Percentiles rank a stretch among this genome's conserved stretches.
phyloP scores from a whole-genome alignment of 2,113 vertebrate genomes.

The Nothoprocta perdicaria region DNA sequence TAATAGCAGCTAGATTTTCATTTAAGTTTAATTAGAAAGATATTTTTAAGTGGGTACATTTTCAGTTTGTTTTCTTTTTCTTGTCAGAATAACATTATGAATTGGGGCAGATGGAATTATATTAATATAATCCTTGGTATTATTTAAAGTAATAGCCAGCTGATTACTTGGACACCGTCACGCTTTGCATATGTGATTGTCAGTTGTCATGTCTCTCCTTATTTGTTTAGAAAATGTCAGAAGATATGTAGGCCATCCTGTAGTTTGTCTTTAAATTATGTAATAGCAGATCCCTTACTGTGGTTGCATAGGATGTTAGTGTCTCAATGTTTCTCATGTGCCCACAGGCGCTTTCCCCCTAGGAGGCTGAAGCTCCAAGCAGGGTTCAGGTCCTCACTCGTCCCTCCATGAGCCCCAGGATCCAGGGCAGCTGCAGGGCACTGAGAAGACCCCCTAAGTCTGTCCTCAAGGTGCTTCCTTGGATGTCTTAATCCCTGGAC shows the following conservation, averaged over 20 bases:
- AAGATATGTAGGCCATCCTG: background rate
- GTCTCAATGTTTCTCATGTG: accelerated
- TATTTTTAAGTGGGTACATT: background rate
- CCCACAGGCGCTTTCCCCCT: background rate
- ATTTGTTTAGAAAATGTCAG: background rate
- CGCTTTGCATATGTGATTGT: background rate
- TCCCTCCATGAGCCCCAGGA: background rate
- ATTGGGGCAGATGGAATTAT: background rate
- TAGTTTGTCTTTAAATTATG: background rate
- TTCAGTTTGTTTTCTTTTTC: background rate
- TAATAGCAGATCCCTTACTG: background rate
- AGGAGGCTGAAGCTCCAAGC: background rate
- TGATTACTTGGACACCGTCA: background rate
- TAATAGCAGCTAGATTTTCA: background rate
- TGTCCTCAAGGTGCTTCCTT: background rate
- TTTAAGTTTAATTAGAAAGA: background rate
- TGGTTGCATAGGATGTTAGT: background rate
- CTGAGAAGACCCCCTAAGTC: accelerated
- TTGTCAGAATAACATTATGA: background rate
- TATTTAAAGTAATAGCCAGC: background rate
- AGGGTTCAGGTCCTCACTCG: background rate
- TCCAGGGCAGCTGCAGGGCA: background rate
- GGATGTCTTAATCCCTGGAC: background rate
- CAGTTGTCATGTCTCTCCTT: background rate
- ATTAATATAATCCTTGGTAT: background rate